Evolutionary conservation across 2,888 invertebrate species (phyloP).

Genomic region (Oxycera nigricornis): DNA sequence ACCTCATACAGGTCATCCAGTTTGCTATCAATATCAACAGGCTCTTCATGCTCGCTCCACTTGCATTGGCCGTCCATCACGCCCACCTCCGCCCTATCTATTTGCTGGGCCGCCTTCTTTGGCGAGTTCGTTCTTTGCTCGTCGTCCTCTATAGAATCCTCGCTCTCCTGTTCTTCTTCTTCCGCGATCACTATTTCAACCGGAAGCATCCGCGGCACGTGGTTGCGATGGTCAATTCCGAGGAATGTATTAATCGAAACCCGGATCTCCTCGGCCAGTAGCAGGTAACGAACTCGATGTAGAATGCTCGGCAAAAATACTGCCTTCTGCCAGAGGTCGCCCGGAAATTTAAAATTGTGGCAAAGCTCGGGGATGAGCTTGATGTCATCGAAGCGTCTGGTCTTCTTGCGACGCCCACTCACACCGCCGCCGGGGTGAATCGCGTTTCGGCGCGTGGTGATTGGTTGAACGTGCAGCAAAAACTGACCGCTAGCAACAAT

Average conservation of each 20-base stretch:
- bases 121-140: background rate
- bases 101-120: background rate
- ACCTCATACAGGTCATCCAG: slow-evolving; percentile 67
- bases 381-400: slow-evolving; percentile 62
- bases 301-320: slow-evolving; percentile 83
- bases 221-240: slow-evolving; percentile 50
- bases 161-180: background rate
- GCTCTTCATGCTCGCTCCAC: slow-evolving; percentile 65
- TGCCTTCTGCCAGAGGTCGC: slow-evolving; percentile 84
- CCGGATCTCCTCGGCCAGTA: slow-evolving; percentile 58
- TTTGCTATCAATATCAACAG: slow-evolving; percentile 71
- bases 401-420: slow-evolving; percentile 55
- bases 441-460: slow-evolving; percentile 58
- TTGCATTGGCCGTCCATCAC: slow-evolving; percentile 39
- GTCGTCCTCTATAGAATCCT: background rate
- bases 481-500: slow-evolving; percentile 71
- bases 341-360: slow-evolving; percentile 73
- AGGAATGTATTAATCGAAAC: slow-evolving; percentile 59
- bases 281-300: slow-evolving; percentile 67
- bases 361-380: slow-evolving; percentile 89
- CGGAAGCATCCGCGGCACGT: slow-evolving; percentile 54
- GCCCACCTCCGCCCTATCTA: background rate
- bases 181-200: slow-evolving; percentile 53
- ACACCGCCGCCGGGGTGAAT: slow-evolving; percentile 52
- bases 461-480: slow-evolving; percentile 77